phyloP scores from a whole-genome alignment of 2,797 vertebrate species.

The Loriculus beryllinus region DNA sequence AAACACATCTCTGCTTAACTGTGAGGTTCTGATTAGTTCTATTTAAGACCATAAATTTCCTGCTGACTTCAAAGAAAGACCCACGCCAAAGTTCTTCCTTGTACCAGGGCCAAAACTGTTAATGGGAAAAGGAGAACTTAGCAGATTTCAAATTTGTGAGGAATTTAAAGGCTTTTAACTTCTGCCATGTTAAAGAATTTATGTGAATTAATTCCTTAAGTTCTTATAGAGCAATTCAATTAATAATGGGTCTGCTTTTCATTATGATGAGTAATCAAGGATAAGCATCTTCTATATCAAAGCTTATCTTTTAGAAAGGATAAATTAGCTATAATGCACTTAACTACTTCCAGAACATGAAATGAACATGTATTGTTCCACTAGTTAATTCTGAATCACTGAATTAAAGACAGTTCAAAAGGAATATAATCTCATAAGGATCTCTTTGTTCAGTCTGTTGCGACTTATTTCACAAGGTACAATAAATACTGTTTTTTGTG shows the following conservation, averaged over 20 bases:
- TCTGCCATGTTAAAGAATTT: conserved; percentile 21
- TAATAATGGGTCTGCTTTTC: conserved; percentile 43
- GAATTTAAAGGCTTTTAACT: conserved; percentile 30
- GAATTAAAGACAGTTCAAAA: conserved; percentile 47
- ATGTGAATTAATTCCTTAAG: neutral
- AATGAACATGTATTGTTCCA: conserved; percentile 4
- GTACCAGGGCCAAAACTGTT: neutral
- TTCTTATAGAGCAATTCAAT: conserved; percentile 35
- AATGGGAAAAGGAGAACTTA: neutral
- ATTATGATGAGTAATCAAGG: conserved; percentile 10
- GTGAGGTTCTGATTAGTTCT: neutral
- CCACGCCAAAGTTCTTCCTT: neutral
- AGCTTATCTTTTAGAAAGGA: conserved; percentile 35
- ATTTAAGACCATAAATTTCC: neutral
- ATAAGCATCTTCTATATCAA: conserved; percentile 43
- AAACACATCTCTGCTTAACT: neutral
- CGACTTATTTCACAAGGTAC: neutral
- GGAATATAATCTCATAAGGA: conserved; percentile 16
- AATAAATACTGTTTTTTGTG: neutral
- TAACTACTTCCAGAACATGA: conserved; percentile 49
- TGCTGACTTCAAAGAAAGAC: neutral
- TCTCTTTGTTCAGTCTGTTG: neutral
- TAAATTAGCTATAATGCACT: conserved; percentile 27
- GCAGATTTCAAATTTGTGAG: conserved; percentile 1
- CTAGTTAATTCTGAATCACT: conserved; percentile 48